Evolutionary conservation across 2,113 vertebrate genomes (phyloP), one percentile per base, ranked within the genome.

Genomic region (Tenebrosternarchus preto): DNA sequence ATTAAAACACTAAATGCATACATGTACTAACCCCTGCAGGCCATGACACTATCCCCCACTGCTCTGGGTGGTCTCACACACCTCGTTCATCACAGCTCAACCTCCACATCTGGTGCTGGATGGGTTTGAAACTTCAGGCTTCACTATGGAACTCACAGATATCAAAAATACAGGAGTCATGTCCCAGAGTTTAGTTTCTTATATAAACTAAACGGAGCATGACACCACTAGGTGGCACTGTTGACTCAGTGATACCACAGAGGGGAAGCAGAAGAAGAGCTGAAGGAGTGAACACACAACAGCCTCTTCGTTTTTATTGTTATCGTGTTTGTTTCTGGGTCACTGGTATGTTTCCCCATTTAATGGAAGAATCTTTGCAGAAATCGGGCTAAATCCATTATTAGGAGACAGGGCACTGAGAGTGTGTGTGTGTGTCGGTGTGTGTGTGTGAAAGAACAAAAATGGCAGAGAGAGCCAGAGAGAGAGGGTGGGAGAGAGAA

Each of bases 231-330:
- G 89, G 86, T 83, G 90, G 90, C 25, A 87, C 79, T 93, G 89
- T 91, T 90, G 89, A 86, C 71, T 84, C 77, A 81, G 56, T 15
- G 27, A 69, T 59, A 25, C 8, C 1, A 27, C 1, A 8, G 16
- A 56, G 0, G 2, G n/a, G 17, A 57, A 16, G n/a, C 6, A 17
- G 20, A 22, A 29, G 2, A 24, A 63, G 27, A 81, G 80, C 67
- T 72, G 83, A 78, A 86, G 73, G 59, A 80, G 22, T 43, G 53
- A 75, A 80, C 86, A 84, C 77, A 85, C 84, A 31, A 71, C 83
- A 88, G 82, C 56, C 86, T 90, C 87, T 91, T 91, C 88, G 88
- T 82, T 80, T 73, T 75, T 78, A 85, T 89, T 83, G 88, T 88
- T 84, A 81, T 81, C 69, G 53, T 0, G n/a, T 81, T 71, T 76